Conservation (phyloP, 2,888 invertebrate species). For the Caenorhabditis japonica region DNA sequence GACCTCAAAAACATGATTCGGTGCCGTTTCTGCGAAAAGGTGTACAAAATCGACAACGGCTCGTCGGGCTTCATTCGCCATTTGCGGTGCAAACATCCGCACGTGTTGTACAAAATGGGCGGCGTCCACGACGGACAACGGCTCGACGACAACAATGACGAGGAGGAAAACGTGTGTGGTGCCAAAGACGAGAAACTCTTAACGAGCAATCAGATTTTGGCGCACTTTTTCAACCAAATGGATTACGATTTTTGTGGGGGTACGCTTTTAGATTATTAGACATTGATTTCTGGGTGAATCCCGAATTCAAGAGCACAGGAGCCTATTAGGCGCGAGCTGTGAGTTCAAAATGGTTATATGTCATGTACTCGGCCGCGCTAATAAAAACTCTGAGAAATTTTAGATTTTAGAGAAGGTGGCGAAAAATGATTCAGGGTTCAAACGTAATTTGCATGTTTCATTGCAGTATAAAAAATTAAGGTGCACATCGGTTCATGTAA, state of each 20-base stretch:
- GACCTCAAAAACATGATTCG: conserved; percentile 30
- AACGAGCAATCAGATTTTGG: conserved; percentile 24
- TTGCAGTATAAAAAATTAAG: too few relatives aligned
- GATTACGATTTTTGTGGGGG: not conserved
- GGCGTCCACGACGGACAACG: not conserved
- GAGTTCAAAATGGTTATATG: too few relatives aligned
- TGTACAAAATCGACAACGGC: conserved; percentile 50
- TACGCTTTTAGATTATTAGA: too few relatives aligned
- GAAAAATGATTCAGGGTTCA: too few relatives aligned
- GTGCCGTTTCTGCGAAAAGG: conserved; percentile 39
- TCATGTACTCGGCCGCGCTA: too few relatives aligned
- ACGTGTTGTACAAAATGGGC: conserved; percentile 78
- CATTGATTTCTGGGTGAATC: too few relatives aligned
- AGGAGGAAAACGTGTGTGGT: not conserved
- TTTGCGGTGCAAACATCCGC: conserved; percentile 66
- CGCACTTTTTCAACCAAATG: conserved; percentile 16
- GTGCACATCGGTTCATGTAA: too few relatives aligned
- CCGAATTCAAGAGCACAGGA: too few relatives aligned
- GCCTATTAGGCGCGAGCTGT: too few relatives aligned
- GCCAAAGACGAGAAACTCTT: not conserved
- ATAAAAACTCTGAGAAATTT: too few relatives aligned
- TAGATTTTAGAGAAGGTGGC: too few relatives aligned
- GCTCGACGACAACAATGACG: not conserved
- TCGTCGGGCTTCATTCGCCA: conserved; percentile 48
- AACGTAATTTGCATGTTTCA: too few relatives aligned